Base-by-base conservation (phyloP, 2,113 vertebrate genomes). In the Boulengeromyrus knoepffleri region DNA sequence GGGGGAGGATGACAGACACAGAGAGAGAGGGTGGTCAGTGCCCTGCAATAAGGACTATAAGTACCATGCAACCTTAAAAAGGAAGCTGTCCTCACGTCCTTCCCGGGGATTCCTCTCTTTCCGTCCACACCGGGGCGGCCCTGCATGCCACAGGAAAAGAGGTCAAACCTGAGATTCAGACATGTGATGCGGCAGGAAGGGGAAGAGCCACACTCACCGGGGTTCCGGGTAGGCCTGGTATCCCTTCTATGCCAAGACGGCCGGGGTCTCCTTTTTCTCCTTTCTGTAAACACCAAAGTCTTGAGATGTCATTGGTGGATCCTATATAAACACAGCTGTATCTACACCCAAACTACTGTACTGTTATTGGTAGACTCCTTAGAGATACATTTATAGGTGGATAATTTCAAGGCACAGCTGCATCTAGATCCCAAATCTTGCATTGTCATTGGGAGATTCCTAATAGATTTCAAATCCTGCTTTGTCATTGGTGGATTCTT, bases 171-270 rank as follows among this genome's bases (percentile, higher is more conserved):
- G 85, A 39, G 42, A 85, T 12, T 85, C 21, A 62, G 42, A 74
- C 42, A 83, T 50, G 27, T 62, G n/a, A 90, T 0, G 8, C 21
- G 10, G 42, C 50, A 46, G 49, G 21, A 24, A 88, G 86, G 4
- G 45, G 21, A 31, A 77, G 19, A 47, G 27, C 10, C 52, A 91
- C n/a, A 95, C 96, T 95, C 92, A 97, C 96, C 31, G 96, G 96
- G 87, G 94, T 94, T 89, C 96, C 96, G 0, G 96, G 96, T 92
- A 97, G 93, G 49, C 96, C 96, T 53, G 96, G 95, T 85, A 96
- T 95, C 39, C 96, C 96, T 49, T 94, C 92, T 31, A 96, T 96
- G 52, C 96, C 96, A 5, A 94, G 86, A 5, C 94, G 92, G 17
- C 96, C 96, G 6, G 93, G 92, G 5, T 96, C 95, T 91, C 96